Evolutionary conservation across 2,113 vertebrate species (phyloP).

Genomic region (Lagenorhynchus albirostris): DNA sequence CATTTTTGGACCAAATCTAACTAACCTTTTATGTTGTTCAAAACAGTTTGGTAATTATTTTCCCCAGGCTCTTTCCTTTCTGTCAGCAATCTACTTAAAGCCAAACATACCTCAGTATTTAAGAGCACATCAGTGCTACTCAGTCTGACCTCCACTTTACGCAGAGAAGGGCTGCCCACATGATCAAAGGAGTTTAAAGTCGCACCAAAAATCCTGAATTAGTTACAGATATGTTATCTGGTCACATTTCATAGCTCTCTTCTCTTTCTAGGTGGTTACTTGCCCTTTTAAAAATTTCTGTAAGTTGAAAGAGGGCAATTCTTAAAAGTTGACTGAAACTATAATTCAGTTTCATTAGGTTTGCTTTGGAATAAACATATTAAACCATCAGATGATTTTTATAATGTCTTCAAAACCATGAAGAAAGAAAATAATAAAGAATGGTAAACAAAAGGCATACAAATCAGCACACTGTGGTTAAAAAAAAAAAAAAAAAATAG

Average conservation of each 20-base stretch:
- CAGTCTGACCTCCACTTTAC: neutral
- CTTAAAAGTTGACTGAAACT: constrained; percentile 12
- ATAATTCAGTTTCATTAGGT: constrained; percentile 38
- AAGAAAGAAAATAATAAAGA: constrained; percentile 18
- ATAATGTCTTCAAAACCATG: constrained; percentile 16
- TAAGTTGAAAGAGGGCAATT: constrained; percentile 1
- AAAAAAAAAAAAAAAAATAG: neutral
- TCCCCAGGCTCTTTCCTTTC: neutral
- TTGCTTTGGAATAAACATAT: constrained; percentile 26
- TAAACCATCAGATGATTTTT: constrained; percentile 33
- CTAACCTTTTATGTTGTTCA: neutral
- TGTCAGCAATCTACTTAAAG: neutral
- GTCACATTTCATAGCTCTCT: constrained; percentile 27
- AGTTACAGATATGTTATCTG: neutral
- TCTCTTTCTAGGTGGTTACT: neutral
- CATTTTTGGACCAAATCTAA: constrained; percentile 16
- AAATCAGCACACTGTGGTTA: neutral
- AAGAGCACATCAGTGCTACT: neutral
- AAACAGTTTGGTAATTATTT: constrained; percentile 16
- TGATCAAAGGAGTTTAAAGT: neutral
- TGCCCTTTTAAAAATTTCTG: neutral
- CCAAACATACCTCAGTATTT: neutral
- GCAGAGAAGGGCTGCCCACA: neutral
- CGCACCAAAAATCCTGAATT: neutral
- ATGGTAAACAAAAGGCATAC: neutral